phyloP scores from a whole-genome alignment of 2,113 vertebrate genomes.

The Gallinago jamesoni region DNA sequence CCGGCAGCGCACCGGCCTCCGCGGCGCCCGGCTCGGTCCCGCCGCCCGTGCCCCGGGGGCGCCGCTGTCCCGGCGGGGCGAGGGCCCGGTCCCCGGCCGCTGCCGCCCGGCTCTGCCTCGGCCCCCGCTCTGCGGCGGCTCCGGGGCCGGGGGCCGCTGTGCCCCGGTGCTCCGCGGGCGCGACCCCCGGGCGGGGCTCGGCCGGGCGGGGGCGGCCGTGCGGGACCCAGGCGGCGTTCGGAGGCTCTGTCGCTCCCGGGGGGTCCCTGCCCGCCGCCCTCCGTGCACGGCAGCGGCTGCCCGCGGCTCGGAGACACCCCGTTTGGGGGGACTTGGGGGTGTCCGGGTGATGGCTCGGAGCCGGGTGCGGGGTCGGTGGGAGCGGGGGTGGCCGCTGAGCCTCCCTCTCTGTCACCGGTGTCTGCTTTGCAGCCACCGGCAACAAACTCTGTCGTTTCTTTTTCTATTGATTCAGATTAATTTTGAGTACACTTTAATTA shows the following conservation, averaged over 20 bases:
- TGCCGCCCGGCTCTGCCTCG: background rate
- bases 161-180: background rate
- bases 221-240: background rate
- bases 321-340: rapidly evolving
- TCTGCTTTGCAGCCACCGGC: background rate
- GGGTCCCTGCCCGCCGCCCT: background rate
- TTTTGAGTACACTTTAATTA: background rate
- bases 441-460: background rate
- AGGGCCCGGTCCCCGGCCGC: background rate
- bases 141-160: background rate
- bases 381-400: background rate
- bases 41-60: background rate
- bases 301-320: too few relatives aligned
- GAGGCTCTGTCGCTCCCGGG: too few relatives aligned
- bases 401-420: background rate
- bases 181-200: background rate
- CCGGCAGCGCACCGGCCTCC: too few relatives aligned
- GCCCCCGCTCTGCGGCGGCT: background rate
- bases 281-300: background rate
- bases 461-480: background rate
- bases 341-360: background rate
- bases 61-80: background rate
- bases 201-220: background rate
- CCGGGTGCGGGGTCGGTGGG: background rate
- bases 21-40: background rate